A percentile compares a stretch with the other conserved stretches of the same genome.
Evolutionary conservation across 2,888 invertebrate species (phyloP).

Genomic region (Campaea margaritaria): DNA sequence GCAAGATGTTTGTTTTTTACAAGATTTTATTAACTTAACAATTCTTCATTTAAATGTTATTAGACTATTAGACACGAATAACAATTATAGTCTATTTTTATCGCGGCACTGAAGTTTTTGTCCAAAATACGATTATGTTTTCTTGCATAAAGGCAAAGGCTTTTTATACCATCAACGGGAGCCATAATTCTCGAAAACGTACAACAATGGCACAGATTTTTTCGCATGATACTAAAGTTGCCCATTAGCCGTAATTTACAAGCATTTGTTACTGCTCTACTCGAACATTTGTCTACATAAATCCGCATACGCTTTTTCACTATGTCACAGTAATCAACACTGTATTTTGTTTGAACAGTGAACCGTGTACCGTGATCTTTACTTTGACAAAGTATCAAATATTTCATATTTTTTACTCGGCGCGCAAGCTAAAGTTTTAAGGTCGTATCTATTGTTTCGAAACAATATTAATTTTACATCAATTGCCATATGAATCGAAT

Average conservation of each 20-base stretch:
- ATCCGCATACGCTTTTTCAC: constrained; percentile 17
- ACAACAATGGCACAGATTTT: constrained; percentile 68
- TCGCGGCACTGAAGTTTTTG: constrained; percentile 23
- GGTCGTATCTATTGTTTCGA: constrained; percentile 55
- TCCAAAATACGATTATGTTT: constrained; percentile 20
- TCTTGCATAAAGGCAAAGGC: constrained; percentile 30
- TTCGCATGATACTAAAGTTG: constrained; percentile 70
- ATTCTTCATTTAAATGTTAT: constrained; percentile 1
- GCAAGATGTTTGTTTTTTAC: neutral
- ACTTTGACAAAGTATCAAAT: constrained; percentile 7
- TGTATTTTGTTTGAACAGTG: neutral
- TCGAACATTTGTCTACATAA: constrained; percentile 36
- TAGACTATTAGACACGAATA: neutral
- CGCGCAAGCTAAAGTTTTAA: constrained; percentile 43
- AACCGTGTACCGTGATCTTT: neutral
- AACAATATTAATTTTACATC: constrained; percentile 53
- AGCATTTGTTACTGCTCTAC: constrained; percentile 60
- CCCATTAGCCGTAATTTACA: constrained; percentile 68
- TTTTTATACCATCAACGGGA: constrained; percentile 45
- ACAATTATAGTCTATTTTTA: constrained; percentile 24
- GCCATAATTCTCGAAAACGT: constrained; percentile 53
- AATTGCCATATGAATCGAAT: constrained; percentile 49
- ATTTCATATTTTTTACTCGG: constrained; percentile 1
- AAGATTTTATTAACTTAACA: neutral
- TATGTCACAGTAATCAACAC: constrained; percentile 23